phyloP scores from a whole-genome alignment of 2,797 vertebrate genomes.

The Microctenopoma lineatum region DNA sequence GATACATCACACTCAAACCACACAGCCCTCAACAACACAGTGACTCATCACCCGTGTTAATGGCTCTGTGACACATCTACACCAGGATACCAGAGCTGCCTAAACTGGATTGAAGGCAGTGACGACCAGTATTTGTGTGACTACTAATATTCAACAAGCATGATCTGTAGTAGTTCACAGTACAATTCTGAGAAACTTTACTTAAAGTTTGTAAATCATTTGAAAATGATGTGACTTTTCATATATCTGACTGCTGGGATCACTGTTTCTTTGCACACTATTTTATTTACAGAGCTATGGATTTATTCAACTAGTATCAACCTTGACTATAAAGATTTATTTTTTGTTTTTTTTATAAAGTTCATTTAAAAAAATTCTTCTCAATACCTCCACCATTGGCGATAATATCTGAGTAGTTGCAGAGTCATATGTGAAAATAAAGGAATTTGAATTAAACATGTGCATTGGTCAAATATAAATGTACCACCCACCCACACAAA shows the following conservation, averaged over 20 bases:
- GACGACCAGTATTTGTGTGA: slow-evolving; percentile 25
- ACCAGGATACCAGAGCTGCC: slow-evolving; percentile 67
- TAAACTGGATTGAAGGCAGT: slow-evolving; percentile 53
- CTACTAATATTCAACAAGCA: slow-evolving; percentile 4
- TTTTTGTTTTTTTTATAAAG: too few relatives aligned
- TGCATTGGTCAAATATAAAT: too few relatives aligned
- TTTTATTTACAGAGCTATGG: background rate
- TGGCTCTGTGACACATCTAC: slow-evolving; percentile 72
- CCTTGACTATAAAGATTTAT: background rate
- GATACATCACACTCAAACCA: slow-evolving; percentile 75
- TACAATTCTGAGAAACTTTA: background rate
- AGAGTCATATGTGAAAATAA: background rate
- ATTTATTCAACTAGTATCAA: background rate
- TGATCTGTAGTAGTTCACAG: background rate
- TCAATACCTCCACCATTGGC: background rate
- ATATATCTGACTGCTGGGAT: background rate
- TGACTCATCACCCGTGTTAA: slow-evolving; percentile 78
- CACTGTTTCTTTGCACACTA: background rate
- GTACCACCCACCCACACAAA: too few relatives aligned
- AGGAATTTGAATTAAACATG: background rate
- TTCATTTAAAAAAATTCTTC: background rate
- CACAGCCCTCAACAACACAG: slow-evolving; percentile 75
- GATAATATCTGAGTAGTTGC: background rate
- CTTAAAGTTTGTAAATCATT: background rate
- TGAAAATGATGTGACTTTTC: background rate